phyloP scores from a whole-genome alignment of 2,113 vertebrate genomes.

The Silurus meridionalis region DNA sequence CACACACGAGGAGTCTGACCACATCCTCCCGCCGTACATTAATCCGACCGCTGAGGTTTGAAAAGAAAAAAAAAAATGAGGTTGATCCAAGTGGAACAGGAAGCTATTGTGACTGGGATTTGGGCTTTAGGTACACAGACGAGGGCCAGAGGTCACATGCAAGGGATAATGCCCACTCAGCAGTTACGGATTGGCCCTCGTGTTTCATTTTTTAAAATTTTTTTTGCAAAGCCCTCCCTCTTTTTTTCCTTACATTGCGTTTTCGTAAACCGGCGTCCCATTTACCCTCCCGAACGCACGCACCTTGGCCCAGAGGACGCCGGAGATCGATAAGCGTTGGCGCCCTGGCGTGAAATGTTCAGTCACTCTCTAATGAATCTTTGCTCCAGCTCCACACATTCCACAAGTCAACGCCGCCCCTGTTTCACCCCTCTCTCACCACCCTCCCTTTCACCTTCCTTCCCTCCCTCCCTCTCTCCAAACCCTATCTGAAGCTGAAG shows the following conservation, averaged over 20 bases:
- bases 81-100: conserved; percentile 80
- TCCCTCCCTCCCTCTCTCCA: conserved; percentile 39
- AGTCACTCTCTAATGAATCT: conserved; percentile 75
- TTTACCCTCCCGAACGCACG: conserved; percentile 64
- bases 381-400: conserved; percentile 71
- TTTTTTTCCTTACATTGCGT: conserved; percentile 21
- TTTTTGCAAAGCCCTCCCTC: neutral
- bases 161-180: conserved; percentile 78
- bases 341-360: conserved; percentile 69
- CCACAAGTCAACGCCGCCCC: conserved; percentile 72
- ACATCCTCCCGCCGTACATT: conserved; percentile 61
- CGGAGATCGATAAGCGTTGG: conserved; percentile 68
- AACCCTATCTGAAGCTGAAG: neutral
- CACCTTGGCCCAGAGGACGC: conserved; percentile 54
- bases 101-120: conserved; percentile 81
- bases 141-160: conserved; percentile 77
- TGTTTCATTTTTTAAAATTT: conserved; percentile 36
- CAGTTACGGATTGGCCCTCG: conserved; percentile 70
- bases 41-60: conserved; percentile 71
- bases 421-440: conserved; percentile 49
- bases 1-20: conserved; percentile 60
- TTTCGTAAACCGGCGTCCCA: neutral
- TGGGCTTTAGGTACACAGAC: conserved; percentile 76
- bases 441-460: conserved; percentile 37
- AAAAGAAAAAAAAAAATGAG: conserved; percentile 53